These are phyloP conservation scores for Callyntrura sp. DNA, from an alignment of 2,888 invertebrate species.

Conservation along the genomic window DNA sequence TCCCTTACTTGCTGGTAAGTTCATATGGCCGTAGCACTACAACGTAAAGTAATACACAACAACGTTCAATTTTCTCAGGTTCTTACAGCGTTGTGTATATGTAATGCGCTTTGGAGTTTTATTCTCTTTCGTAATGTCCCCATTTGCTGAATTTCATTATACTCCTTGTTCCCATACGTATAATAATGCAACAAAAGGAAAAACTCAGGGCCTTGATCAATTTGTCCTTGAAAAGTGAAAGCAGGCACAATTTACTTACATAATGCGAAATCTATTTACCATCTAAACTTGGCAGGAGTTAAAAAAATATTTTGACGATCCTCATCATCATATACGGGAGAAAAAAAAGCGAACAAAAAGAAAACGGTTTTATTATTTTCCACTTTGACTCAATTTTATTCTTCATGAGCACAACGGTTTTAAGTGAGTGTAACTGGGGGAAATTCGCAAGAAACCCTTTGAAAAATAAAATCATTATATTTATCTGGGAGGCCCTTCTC, in stretches of 20 bases:
- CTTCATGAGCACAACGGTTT: not conserved
- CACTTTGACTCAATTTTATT: not conserved
- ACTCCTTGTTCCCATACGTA: not conserved
- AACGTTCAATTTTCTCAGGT: too few species aligned
- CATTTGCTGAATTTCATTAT: not conserved
- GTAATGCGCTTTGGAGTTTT: not conserved
- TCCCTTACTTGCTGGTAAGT: slow-evolving; percentile 93
- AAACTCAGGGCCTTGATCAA: not conserved
- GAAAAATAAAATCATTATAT: slow-evolving; percentile 28
- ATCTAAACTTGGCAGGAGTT: not conserved
- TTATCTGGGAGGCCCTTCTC: not conserved
- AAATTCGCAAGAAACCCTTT: slow-evolving; percentile 4
- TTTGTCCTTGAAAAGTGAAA: slow-evolving; percentile 10
- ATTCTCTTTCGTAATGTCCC: not conserved
- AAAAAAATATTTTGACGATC: too few species aligned
- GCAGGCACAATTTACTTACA: not conserved
- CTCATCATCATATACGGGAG: too few species aligned
- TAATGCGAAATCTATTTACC: not conserved
- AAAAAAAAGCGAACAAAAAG: too few species aligned
- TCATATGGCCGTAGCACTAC: not conserved
- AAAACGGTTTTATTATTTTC: not conserved
- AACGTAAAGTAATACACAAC: too few species aligned
- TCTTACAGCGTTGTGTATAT: too few species aligned
- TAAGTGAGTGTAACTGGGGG: not conserved
- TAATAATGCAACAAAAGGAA: not conserved